Evolutionary conservation across 2,888 invertebrate species (phyloP).

Genomic region (Dryobota labecula): DNA sequence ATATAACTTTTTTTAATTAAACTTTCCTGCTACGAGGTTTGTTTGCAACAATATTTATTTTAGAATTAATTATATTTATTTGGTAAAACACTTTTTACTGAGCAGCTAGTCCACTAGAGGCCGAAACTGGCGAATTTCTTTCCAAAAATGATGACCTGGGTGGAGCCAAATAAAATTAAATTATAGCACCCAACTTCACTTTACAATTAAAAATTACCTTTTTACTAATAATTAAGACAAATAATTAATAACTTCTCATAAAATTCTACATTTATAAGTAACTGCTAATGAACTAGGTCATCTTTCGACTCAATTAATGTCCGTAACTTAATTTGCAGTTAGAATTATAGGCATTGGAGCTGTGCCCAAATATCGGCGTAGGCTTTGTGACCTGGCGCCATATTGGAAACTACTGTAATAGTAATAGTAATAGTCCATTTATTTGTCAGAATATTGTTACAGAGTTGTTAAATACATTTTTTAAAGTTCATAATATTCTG

Average conservation of each 20-base stretch:
- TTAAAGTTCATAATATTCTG: too few relatives aligned
- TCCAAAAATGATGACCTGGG: too few relatives aligned
- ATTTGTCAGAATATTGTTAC: too few relatives aligned
- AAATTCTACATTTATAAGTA: constrained; percentile 13
- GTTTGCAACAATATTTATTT: too few relatives aligned
- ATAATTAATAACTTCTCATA: constrained; percentile 14
- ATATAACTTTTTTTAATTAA: too few relatives aligned
- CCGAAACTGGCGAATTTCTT: too few relatives aligned
- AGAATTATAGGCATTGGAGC: constrained; percentile 48
- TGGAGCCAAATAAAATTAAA: not conserved
- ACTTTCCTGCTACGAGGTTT: too few relatives aligned
- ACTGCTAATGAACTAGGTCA: constrained; percentile 33
- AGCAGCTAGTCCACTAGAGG: too few relatives aligned
- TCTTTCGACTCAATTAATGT: constrained; percentile 35
- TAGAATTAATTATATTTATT: too few relatives aligned
- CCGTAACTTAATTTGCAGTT: constrained; percentile 54
- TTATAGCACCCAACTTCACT: not conserved
- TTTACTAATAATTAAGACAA: constrained; percentile 5
- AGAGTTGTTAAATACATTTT: too few relatives aligned
- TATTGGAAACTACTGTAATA: constrained; percentile 39
- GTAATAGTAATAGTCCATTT: too few relatives aligned
- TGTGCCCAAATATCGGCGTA: constrained; percentile 49
- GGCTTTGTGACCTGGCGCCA: constrained; percentile 39
- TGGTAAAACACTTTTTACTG: too few relatives aligned
- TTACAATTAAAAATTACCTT: not conserved